Base-by-base conservation (phyloP, 1,140 invertebrate species). In the Helicoverpa armigera region DNA sequence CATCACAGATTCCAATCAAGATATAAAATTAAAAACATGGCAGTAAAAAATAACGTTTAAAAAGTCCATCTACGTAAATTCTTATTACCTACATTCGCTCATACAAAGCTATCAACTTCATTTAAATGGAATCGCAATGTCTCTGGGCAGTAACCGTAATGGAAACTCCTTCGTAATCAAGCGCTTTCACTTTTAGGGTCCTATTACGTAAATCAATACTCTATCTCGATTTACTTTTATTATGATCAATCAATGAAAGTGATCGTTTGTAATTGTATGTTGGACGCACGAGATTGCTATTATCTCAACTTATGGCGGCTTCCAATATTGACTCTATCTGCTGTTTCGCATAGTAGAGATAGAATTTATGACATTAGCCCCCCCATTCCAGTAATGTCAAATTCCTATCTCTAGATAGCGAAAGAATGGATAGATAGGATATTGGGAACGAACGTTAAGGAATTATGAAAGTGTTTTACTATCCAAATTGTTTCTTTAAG, bases 181-280 rank as follows among this genome's bases (percentile, higher is more conserved):
- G 11, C 23, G 54, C 73, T 67, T 77, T 77, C 75, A 77, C 75
- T 54, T 65, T 77, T 77, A 77, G 58, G 60, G 16, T 65, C 35
- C 50, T 77, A 77, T 67, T 65, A 77, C 60, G 58, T 67, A 77
- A 77, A 77, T 13, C 23, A 11, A 35, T 73, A n/a, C 50, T 18
- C 14, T 65, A 76, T 77, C 61, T 77, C 61, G 29, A 67, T 77
- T 77, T 35, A 75, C 23, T 43, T 58, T 61, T 77, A 65, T 77
- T 77, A 16, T 67, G 61, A 77, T 77, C 75, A 67, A 77, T 77
- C 75, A 77, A 77, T 16, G 48, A 77, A 77, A 77, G 50, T 67
- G 54, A 77, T 77, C 18, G 60, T 67, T 65, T 54, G 61, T 67
- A 77, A 77, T 77, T 65, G 43, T 67, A 29, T 77, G 48, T 77